Percentiles rank a stretch among this genome's conserved stretches.
These are phyloP conservation scores for Microcebus murinus DNA, from an alignment of 2,113 vertebrate species.

Conservation along the genomic window DNA sequence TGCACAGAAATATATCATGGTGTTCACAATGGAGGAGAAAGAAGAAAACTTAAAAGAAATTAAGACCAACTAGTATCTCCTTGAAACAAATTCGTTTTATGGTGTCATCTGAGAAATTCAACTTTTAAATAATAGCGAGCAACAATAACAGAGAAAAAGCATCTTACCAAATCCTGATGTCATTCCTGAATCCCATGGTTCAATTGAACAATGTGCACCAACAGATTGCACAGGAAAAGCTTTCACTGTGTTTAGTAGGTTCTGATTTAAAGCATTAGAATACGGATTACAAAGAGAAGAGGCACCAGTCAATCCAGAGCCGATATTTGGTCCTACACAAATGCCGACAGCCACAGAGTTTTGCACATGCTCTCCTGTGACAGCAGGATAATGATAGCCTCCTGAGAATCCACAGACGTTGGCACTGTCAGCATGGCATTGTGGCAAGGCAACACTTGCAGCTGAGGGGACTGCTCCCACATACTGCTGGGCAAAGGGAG, in stretches of 20 bases:
- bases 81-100: constrained; percentile 26
- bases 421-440: constrained; percentile 80
- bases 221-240: constrained; percentile 79
- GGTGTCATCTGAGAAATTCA: background rate
- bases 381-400: constrained; percentile 73
- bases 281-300: constrained; percentile 82
- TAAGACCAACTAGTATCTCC: background rate
- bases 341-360: constrained; percentile 79
- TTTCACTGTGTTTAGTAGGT: constrained; percentile 81
- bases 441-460: constrained; percentile 78
- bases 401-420: constrained; percentile 81
- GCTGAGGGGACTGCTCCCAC: constrained; percentile 78
- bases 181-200: constrained; percentile 81
- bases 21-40: background rate
- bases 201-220: constrained; percentile 67
- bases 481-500: constrained; percentile 87
- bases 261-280: constrained; percentile 80
- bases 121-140: constrained; percentile 18
- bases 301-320: constrained; percentile 76
- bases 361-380: constrained; percentile 80
- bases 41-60: background rate
- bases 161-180: constrained; percentile 88
- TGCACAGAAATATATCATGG: background rate
- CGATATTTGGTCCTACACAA: constrained; percentile 77
- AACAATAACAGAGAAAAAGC: constrained; percentile 13